Percentiles rank a stretch among this genome's conserved stretches.
phyloP scores from a whole-genome alignment of 2,888 invertebrate species.

The Agriopis marginaria region DNA sequence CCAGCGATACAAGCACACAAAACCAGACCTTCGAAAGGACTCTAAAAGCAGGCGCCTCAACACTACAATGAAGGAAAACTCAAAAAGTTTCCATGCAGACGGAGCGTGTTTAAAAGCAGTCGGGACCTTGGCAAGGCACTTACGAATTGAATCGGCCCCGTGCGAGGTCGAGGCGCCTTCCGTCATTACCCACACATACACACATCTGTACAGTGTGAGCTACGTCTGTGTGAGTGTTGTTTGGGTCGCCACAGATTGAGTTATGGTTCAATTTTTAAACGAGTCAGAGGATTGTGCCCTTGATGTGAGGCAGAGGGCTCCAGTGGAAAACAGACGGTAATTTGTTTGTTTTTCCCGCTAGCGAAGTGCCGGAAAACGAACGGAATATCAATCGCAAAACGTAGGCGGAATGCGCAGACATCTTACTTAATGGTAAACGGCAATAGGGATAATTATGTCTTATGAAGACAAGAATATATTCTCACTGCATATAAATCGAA shows the following conservation, averaged over 20 bases:
- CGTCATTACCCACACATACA: slow-evolving; percentile 50
- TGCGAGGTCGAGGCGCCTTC: slow-evolving; percentile 66
- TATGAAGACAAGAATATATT: too few relatives aligned
- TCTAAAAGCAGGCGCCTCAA: slow-evolving; percentile 30
- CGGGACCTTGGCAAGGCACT: slow-evolving; percentile 71
- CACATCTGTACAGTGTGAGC: slow-evolving; percentile 17
- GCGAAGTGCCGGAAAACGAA: slow-evolving; percentile 18
- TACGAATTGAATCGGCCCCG: slow-evolving; percentile 72
- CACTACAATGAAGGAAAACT: slow-evolving; percentile 56
- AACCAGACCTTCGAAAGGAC: slow-evolving; percentile 29
- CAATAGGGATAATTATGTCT: not conserved
- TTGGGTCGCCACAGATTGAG: slow-evolving; percentile 35
- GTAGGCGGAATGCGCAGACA: slow-evolving; percentile 9
- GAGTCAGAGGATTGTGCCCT: slow-evolving; percentile 27
- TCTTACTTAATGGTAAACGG: not conserved
- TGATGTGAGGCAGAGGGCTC: slow-evolving; percentile 25
- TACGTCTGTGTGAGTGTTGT: slow-evolving; percentile 34
- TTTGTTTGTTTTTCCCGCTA: slow-evolving; percentile 33
- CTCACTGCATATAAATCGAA: too few relatives aligned
- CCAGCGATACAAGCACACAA: slow-evolving; percentile 17
- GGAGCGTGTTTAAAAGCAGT: slow-evolving; percentile 53
- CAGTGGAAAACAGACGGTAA: slow-evolving; percentile 27
- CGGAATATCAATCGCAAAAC: slow-evolving; percentile 22
- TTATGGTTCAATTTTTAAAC: slow-evolving; percentile 34
- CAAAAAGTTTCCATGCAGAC: slow-evolving; percentile 62